Percentiles rank a stretch among this genome's conserved stretches.
Evolutionary conservation across 2,888 invertebrate genomes (phyloP).

Genomic region (Drosophila mayaguana): DNA sequence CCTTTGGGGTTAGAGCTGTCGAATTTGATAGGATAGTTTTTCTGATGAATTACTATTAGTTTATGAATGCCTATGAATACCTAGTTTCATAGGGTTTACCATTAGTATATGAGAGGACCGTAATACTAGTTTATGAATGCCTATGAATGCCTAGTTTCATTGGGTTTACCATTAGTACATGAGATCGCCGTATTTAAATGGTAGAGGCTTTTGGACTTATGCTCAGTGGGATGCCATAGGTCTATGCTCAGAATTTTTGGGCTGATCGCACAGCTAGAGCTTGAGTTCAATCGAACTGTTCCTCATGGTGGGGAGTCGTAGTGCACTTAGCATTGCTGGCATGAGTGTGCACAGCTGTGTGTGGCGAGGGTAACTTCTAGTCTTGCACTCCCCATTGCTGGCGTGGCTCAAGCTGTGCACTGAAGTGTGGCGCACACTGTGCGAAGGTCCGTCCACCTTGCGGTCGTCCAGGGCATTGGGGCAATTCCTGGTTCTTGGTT

Average conservation of each 20-base stretch:
- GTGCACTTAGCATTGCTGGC: too few species aligned
- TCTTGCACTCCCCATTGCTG: not conserved
- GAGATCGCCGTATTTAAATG: rapidly evolving
- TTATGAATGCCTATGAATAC: too few species aligned
- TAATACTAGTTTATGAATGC: too few species aligned
- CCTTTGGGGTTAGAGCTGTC: too few species aligned
- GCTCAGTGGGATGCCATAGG: not conserved
- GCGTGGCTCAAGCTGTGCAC: conserved; percentile 48
- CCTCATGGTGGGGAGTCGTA: not conserved
- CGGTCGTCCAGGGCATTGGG: conserved; percentile 19
- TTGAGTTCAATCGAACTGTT: not conserved
- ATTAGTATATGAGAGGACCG: too few species aligned
- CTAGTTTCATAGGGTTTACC: too few species aligned
- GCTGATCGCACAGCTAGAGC: not conserved
- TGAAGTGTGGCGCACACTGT: conserved; percentile 38
- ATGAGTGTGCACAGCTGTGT: too few species aligned
- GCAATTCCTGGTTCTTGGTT: conserved; percentile 20
- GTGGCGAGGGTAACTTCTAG: not conserved
- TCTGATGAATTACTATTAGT: not conserved
- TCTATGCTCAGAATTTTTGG: not conserved
- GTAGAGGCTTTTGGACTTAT: not conserved
- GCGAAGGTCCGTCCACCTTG: conserved; percentile 15
- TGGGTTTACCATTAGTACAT: too few species aligned
- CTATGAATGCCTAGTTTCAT: too few species aligned
- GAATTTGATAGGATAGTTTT: not conserved